phyloP scores from a whole-genome alignment of 2,888 invertebrate genomes.

The Eurois occulta region DNA sequence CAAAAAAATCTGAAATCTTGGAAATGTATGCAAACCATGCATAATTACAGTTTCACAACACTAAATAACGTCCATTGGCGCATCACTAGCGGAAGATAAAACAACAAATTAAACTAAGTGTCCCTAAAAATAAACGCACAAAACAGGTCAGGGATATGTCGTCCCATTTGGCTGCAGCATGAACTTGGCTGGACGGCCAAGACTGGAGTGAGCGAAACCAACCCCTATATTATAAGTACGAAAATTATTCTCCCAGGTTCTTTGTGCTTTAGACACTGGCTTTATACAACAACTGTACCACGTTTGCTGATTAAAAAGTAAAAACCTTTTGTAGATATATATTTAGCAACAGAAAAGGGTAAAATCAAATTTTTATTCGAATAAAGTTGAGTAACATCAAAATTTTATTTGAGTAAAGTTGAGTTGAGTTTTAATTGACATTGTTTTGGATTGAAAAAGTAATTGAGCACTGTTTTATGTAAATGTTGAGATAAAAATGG shows the following conservation, averaged over 20 bases:
- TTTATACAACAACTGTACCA: constrained; percentile 63
- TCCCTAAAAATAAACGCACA: constrained; percentile 68
- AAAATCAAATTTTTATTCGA: constrained; percentile 53
- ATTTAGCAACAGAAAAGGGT: constrained; percentile 44
- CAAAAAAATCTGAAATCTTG: rapidly evolving
- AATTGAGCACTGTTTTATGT: constrained; percentile 47
- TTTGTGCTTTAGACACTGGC: constrained; percentile 68
- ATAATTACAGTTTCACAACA: constrained; percentile 49
- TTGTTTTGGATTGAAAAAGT: constrained; percentile 45
- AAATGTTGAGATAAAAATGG: constrained; percentile 37
- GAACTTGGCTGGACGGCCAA: constrained; percentile 76
- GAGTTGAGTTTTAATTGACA: constrained; percentile 51
- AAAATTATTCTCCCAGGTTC: constrained; percentile 70
- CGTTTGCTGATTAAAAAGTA: constrained; percentile 73
- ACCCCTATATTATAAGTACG: constrained; percentile 63
- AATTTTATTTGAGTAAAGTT: constrained; percentile 57
- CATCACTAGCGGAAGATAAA: constrained; percentile 57
- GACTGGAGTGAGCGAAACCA: constrained; percentile 63
- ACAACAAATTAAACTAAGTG: constrained; percentile 66
- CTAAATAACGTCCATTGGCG: constrained; percentile 58
- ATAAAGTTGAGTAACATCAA: constrained; percentile 48
- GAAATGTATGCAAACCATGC: background rate
- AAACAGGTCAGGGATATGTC: constrained; percentile 80
- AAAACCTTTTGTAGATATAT: constrained; percentile 66
- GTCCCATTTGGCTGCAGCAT: constrained; percentile 78